A percentile compares a stretch with the other conserved stretches of the same genome.
Conservation (phyloP, 2,113 vertebrate genomes). For the Rhinichthys klamathensis region DNA sequence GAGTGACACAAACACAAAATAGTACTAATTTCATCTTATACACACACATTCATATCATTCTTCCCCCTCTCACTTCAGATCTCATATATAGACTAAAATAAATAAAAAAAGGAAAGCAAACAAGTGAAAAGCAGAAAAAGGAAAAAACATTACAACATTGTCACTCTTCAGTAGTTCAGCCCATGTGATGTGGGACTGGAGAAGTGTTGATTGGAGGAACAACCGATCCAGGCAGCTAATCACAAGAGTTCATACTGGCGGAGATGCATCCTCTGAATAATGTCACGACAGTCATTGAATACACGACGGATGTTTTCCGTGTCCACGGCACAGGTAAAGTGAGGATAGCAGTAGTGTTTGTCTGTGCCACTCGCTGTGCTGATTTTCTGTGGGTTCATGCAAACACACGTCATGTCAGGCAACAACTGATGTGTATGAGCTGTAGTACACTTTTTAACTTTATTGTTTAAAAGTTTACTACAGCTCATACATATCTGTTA, state of each 20-base stretch:
- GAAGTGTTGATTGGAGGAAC: slow-evolving; percentile 41
- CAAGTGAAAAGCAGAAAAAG: neutral
- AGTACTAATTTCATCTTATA: neutral
- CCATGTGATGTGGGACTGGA: slow-evolving; percentile 59
- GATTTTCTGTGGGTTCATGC: slow-evolving; percentile 83
- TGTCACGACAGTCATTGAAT: slow-evolving; percentile 91
- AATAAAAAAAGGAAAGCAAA: slow-evolving; percentile 26
- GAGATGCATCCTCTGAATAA: slow-evolving; percentile 95
- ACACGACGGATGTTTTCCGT: slow-evolving; percentile 92
- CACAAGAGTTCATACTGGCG: slow-evolving; percentile 97
- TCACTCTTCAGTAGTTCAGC: slow-evolving; percentile 74
- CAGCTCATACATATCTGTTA: neutral
- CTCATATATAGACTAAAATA: slow-evolving; percentile 25
- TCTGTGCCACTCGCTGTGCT: slow-evolving; percentile 89
- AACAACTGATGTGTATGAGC: too few species aligned
- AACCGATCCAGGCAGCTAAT: slow-evolving; percentile 62
- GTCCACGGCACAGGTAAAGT: slow-evolving; percentile 96
- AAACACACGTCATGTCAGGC: slow-evolving; percentile 20
- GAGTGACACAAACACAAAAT: slow-evolving; percentile 65
- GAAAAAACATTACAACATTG: slow-evolving; percentile 53
- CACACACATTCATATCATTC: slow-evolving; percentile 11
- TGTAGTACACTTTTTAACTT: too few species aligned
- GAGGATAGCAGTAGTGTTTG: slow-evolving; percentile 95
- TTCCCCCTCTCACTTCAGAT: slow-evolving; percentile 11
- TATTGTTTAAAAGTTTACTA: too few species aligned